These are phyloP conservation scores for Rhabdomys dilectus DNA, from an alignment of 2,113 vertebrate species.

Conservation along the genomic window DNA sequence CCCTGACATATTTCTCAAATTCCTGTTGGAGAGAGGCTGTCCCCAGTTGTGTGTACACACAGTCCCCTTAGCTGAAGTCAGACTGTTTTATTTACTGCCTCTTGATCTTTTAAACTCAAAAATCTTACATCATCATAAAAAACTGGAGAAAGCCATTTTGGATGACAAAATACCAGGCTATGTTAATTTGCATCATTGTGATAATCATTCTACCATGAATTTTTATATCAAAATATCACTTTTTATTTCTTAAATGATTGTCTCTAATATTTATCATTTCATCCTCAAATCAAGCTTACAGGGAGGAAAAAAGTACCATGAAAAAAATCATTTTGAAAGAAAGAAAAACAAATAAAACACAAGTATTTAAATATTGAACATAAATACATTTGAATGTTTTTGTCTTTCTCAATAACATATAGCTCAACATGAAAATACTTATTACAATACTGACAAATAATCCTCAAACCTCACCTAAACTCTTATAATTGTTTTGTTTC, in stretches of 20 bases:
- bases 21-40: not conserved
- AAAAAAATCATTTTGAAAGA: not conserved
- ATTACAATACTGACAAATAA: not conserved
- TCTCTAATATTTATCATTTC: not conserved
- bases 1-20: not conserved
- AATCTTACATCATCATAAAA: not conserved
- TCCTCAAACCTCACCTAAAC: not conserved
- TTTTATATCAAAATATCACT: not conserved
- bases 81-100: not conserved
- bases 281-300: not conserved
- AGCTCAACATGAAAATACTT: not conserved
- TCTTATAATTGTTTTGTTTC: not conserved
- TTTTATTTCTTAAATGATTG: not conserved
- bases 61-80: not conserved
- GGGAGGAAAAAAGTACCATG: not conserved
- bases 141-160: not conserved
- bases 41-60: too few species aligned
- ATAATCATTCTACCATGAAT: not conserved
- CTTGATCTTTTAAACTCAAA: not conserved
- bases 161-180: not conserved
- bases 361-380: not conserved
- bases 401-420: not conserved
- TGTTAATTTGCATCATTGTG: not conserved
- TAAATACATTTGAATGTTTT: not conserved
- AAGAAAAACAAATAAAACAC: not conserved